These are phyloP conservation scores for Suncus etruscus DNA, from an alignment of 2,113 vertebrate genomes.

Conservation along the genomic window DNA sequence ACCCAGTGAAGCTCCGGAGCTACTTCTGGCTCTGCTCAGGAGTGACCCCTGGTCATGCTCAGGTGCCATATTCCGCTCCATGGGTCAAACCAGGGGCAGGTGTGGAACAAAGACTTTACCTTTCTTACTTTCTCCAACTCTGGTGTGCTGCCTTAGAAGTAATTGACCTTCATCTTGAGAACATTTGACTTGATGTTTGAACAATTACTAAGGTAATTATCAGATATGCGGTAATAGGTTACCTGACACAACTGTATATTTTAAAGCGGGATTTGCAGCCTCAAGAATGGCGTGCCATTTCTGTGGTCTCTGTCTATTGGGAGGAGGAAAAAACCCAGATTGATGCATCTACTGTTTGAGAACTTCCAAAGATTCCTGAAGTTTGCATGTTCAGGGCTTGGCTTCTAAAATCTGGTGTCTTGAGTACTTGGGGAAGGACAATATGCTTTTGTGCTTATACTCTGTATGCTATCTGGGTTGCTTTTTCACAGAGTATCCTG, in stretches of 20 bases:
- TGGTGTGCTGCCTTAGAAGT: too few relatives aligned
- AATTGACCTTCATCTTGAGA: slow-evolving; percentile 14
- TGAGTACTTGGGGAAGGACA: background rate
- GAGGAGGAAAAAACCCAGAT: background rate
- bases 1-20: too few relatives aligned
- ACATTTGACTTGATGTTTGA: slow-evolving; percentile 19
- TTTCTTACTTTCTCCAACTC: too few relatives aligned
- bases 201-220: slow-evolving; percentile 47
- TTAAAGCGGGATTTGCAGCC: background rate
- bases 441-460: background rate
- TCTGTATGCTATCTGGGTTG: background rate
- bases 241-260: background rate
- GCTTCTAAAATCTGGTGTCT: background rate
- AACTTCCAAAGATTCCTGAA: background rate
- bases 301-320: background rate
- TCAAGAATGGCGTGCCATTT: background rate
- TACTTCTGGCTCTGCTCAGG: too few relatives aligned
- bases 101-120: too few relatives aligned
- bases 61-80: too few relatives aligned
- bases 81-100: too few relatives aligned
- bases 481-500: background rate
- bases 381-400: background rate
- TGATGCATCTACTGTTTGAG: background rate
- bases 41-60: too few relatives aligned
- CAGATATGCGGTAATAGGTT: background rate